Conservation (phyloP, 1,140 invertebrate genomes). For the Drosophila orosa region DNA sequence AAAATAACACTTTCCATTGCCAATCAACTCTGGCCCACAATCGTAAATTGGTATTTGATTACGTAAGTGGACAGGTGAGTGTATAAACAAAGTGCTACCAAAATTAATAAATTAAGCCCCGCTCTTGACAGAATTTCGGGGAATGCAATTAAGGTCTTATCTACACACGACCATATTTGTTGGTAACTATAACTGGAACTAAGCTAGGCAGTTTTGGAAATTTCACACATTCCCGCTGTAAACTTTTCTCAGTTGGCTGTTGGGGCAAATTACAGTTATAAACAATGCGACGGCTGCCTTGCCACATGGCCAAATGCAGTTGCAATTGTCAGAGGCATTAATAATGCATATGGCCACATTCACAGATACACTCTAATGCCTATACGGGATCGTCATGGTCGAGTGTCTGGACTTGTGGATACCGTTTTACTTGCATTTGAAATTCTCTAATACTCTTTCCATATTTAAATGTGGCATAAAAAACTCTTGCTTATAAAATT, state of each 20-base stretch:
- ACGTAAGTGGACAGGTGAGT: neutral
- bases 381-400: neutral
- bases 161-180: slow-evolving; percentile 33
- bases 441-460: neutral
- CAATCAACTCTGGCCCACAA: slow-evolving; percentile 17
- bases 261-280: slow-evolving; percentile 58
- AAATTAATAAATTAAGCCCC: slow-evolving; percentile 26
- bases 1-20: slow-evolving; percentile 25
- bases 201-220: slow-evolving; percentile 1
- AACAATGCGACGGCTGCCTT: slow-evolving; percentile 46
- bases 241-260: slow-evolving; percentile 34
- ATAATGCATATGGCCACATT: slow-evolving; percentile 49
- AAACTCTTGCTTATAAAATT: neutral
- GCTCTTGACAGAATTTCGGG: slow-evolving; percentile 7
- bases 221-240: slow-evolving; percentile 38
- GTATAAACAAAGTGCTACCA: slow-evolving; percentile 16
- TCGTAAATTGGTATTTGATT: slow-evolving; percentile 28
- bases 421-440: neutral
- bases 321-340: slow-evolving; percentile 58
- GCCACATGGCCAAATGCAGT: slow-evolving; percentile 38
- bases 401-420: neutral
- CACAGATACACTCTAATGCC: slow-evolving; percentile 11
- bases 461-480: neutral
- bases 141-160: slow-evolving; percentile 45
- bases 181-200: neutral